Percentiles rank a stretch among this genome's conserved stretches.
These are phyloP conservation scores for Danio aesculapii DNA, from an alignment of 2,797 vertebrate genomes.

Conservation along the genomic window DNA sequence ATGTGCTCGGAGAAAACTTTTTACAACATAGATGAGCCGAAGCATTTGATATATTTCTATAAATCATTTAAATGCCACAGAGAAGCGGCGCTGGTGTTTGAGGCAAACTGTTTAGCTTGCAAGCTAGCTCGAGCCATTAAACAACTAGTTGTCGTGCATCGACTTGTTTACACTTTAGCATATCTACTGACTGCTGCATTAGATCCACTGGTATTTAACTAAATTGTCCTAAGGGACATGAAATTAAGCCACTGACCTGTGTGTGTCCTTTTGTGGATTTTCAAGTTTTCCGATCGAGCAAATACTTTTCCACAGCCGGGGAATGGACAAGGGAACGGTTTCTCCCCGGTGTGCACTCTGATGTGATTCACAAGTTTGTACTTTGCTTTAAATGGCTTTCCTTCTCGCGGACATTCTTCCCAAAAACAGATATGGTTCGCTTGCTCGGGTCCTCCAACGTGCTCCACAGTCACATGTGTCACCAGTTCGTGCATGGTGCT, in stretches of 20 bases:
- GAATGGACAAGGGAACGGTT: constrained; percentile 92
- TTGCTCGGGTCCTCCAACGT: constrained; percentile 92
- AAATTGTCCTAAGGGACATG: background rate
- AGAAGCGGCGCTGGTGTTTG: background rate
- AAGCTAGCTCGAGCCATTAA: constrained; percentile 17
- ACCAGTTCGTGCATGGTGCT: constrained; percentile 97
- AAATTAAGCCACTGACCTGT: constrained; percentile 77
- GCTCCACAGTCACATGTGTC: constrained; percentile 93
- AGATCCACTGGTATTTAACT: background rate
- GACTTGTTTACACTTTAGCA: constrained; percentile 10
- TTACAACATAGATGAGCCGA: background rate
- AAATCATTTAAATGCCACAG: background rate
- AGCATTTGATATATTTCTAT: background rate
- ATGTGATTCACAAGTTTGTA: constrained; percentile 97
- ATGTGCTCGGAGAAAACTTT: background rate
- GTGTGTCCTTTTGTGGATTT: constrained; percentile 95
- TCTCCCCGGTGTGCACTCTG: constrained; percentile 92
- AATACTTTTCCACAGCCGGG: constrained; percentile 95
- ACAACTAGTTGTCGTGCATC: background rate
- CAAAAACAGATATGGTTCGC: constrained; percentile 93
- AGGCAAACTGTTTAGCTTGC: background rate
- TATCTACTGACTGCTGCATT: constrained; percentile 80
- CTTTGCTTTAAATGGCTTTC: constrained; percentile 95
- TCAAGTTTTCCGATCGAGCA: constrained; percentile 92
- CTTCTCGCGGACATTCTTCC: constrained; percentile 92